A percentile compares a stretch with the other conserved stretches of the same genome.
These are phyloP conservation scores for Montifringilla adamsi DNA, from an alignment of 2,113 vertebrate genomes.

Conservation along the genomic window DNA sequence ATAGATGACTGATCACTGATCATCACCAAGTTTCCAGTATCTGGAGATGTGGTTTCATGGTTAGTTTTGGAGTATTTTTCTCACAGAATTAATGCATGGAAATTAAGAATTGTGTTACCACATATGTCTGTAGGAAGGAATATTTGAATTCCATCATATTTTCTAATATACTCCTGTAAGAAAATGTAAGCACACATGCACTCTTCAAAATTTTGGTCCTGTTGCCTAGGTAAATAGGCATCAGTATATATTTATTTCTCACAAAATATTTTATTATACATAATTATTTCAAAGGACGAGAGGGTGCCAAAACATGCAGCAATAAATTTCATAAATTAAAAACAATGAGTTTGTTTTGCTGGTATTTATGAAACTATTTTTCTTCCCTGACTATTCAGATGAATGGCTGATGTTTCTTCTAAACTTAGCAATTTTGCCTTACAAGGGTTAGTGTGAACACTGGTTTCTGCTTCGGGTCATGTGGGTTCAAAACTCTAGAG, in stretches of 20 bases:
- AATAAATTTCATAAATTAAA: conserved; percentile 10
- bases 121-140: not conserved
- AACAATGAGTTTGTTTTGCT: not conserved
- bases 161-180: not conserved
- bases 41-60: not conserved
- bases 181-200: not conserved
- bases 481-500: conserved; percentile 39
- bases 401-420: not conserved
- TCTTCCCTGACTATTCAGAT: not conserved
- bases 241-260: not conserved
- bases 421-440: not conserved
- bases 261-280: not conserved
- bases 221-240: not conserved
- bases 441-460: conserved; percentile 4
- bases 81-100: not conserved
- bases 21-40: not conserved
- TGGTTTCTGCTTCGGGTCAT: conserved; percentile 41
- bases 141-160: not conserved
- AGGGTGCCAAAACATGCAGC: not conserved
- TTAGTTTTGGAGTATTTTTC: not conserved
- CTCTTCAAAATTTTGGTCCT: not conserved
- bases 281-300: not conserved
- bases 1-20: not conserved
- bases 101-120: not conserved
- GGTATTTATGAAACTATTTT: not conserved